Conservation (phyloP, 2,113 vertebrate genomes). For the Ailurus styani region DNA sequence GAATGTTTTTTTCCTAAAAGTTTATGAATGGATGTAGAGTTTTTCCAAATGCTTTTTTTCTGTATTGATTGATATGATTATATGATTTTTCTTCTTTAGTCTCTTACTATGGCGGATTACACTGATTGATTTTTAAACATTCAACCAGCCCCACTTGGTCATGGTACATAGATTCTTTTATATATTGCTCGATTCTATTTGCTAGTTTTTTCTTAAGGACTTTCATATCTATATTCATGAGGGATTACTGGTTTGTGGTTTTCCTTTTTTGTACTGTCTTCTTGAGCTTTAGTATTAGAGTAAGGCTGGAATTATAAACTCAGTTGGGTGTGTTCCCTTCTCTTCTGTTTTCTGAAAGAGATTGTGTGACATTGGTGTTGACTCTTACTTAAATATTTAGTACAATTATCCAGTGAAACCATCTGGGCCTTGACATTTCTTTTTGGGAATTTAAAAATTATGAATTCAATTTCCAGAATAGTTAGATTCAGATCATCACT, state of each 20-base stretch:
- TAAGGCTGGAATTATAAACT: background rate
- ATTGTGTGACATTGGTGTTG: background rate
- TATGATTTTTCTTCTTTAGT: background rate
- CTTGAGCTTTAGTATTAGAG: background rate
- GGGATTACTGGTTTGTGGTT: background rate
- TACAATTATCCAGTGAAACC: background rate
- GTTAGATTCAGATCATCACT: background rate
- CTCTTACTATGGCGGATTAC: background rate
- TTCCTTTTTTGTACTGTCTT: background rate
- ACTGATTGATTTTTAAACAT: background rate
- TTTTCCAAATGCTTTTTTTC: background rate
- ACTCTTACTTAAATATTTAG: background rate
- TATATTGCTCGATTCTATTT: background rate
- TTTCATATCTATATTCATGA: background rate
- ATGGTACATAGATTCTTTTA: background rate
- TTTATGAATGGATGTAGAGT: background rate
- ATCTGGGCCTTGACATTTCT: background rate
- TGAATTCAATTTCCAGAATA: background rate
- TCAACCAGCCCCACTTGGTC: background rate
- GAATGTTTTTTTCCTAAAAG: background rate
- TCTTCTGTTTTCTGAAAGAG: slow-evolving; percentile 1
- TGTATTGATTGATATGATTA: background rate
- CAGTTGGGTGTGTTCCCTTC: background rate
- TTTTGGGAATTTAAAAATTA: background rate
- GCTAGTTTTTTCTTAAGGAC: background rate